Evolutionary conservation across 2,888 invertebrate species (phyloP), one percentile per base, ranked within the genome.

Genomic region (Tetanocera ferruginea): DNA sequence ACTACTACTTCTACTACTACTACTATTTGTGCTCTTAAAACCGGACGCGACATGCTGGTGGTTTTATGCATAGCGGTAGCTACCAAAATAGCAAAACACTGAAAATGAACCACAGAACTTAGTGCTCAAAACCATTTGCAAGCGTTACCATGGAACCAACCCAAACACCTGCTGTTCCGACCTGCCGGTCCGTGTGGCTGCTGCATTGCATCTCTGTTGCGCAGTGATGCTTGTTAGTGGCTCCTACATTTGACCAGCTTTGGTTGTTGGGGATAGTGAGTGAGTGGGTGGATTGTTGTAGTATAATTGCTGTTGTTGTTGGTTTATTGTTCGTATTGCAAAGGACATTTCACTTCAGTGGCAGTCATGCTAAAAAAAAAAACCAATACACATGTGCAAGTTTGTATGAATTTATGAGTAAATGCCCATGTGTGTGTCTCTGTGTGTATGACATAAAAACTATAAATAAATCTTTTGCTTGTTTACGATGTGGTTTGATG

Each of bases 161-260:
- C 25, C 43, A 60, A 62, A 74, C 73, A 74, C 73, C 73, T 74
- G 73, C 73, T 74, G 62, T 64, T 60, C 60, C 25, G 25, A 25
- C 60, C 25, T 62, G 64, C 19, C 17, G 64, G 9, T 43, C 25
- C 19, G 28, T 55, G 51, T 51, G 49, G 25, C 25, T 19, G 60
- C 25, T n/a, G 25, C 11, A n/a, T n/a, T 43, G 43, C 43, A 43
- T 43, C 43, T 14, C 43, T 43, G 43, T 43, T 43, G 43, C 43
- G 43, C 43, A 43, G 43, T 43, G 43, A 43, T 43, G 43, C 43
- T 43, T 43, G 43, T 43, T 43, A 43, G 43, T 43, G 43, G 43
- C 11, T 43, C 14, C 14, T 43, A 43, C 11, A 43, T 43, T 43
- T 43, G 55, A 9, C 55, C 55, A 55, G 55, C 55, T 55, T 55